phyloP scores from a whole-genome alignment of 2,888 invertebrate species.

The Drosophila kokeensis region DNA sequence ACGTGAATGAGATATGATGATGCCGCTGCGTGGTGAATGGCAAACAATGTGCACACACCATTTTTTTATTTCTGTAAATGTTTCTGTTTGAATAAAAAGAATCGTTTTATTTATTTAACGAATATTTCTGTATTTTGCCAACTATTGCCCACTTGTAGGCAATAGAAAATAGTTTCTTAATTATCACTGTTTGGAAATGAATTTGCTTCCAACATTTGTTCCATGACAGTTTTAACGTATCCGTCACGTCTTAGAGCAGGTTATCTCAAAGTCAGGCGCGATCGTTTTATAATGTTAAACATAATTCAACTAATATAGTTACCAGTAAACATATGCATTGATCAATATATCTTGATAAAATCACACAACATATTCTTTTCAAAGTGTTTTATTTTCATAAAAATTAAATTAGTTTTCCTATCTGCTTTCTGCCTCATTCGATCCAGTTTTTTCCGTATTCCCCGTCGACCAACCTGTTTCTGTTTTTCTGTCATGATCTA shows the following conservation, averaged over 20 bases:
- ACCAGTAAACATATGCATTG: neutral
- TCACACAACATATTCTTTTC: slow-evolving; percentile 5
- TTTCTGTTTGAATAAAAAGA: neutral
- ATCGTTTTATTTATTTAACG: neutral
- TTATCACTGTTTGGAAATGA: neutral
- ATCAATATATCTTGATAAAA: neutral
- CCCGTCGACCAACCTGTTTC: slow-evolving; percentile 62
- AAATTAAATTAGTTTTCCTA: slow-evolving; percentile 34
- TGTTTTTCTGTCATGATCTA: slow-evolving; percentile 58
- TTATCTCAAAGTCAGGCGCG: neutral
- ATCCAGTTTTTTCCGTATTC: slow-evolving; percentile 15
- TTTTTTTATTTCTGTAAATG: neutral
- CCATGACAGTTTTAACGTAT: neutral
- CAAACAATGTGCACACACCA: slow-evolving; percentile 15
- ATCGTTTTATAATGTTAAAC: neutral
- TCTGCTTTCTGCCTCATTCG: slow-evolving; percentile 26
- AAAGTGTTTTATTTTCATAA: slow-evolving; percentile 53
- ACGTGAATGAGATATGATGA: slow-evolving; percentile 14
- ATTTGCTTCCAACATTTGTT: neutral
- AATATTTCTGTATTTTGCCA: neutral
- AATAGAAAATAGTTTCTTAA: neutral
- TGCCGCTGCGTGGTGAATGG: slow-evolving; percentile 15
- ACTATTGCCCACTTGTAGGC: neutral
- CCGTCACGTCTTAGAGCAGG: neutral
- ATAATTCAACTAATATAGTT: neutral